A percentile compares a stretch with the other conserved stretches of the same genome.
Evolutionary conservation across 2,797 vertebrate species (phyloP).

Genomic region (Danio albolineatus): DNA sequence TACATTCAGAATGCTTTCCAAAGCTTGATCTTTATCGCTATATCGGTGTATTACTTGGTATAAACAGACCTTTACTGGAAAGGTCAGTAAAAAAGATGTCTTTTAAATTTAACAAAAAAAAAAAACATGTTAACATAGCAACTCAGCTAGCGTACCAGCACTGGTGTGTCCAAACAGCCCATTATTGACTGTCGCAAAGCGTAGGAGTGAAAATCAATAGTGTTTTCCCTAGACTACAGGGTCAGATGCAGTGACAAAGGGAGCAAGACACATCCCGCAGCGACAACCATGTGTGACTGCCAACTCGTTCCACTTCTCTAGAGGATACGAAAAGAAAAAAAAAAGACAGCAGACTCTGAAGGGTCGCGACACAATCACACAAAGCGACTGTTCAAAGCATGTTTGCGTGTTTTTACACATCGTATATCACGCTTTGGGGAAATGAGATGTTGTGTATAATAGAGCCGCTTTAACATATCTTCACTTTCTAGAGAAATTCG

Average conservation of each 20-base stretch:
- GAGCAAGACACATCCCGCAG: constrained; percentile 48
- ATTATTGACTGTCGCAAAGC: constrained; percentile 56
- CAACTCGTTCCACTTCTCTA: constrained; percentile 45
- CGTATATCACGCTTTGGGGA: neutral
- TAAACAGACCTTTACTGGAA: neutral
- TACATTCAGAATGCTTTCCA: too few relatives aligned
- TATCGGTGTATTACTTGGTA: too few relatives aligned
- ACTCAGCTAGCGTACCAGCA: neutral
- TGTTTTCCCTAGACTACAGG: constrained; percentile 55
- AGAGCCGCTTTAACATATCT: neutral
- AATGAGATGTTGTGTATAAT: constrained; percentile 22
- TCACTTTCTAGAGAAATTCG: constrained; percentile 10
- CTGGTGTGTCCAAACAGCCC: constrained; percentile 30
- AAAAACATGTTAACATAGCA: constrained; percentile 35
- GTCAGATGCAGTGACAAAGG: constrained; percentile 45
- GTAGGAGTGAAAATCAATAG: constrained; percentile 61
- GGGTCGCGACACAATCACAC: constrained; percentile 19
- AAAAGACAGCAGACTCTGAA: constrained; percentile 62
- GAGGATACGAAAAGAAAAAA: constrained; percentile 66
- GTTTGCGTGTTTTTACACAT: neutral
- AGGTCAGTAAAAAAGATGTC: neutral
- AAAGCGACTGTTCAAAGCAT: constrained; percentile 4
- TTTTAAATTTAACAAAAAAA: constrained; percentile 12
- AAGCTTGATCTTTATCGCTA: too few relatives aligned
- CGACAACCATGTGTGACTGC: constrained; percentile 40